Percentiles rank a stretch among this genome's conserved stretches.
Evolutionary conservation across 1,140 invertebrate genomes (phyloP).

Genomic region (Neotoxoptera formosana): DNA sequence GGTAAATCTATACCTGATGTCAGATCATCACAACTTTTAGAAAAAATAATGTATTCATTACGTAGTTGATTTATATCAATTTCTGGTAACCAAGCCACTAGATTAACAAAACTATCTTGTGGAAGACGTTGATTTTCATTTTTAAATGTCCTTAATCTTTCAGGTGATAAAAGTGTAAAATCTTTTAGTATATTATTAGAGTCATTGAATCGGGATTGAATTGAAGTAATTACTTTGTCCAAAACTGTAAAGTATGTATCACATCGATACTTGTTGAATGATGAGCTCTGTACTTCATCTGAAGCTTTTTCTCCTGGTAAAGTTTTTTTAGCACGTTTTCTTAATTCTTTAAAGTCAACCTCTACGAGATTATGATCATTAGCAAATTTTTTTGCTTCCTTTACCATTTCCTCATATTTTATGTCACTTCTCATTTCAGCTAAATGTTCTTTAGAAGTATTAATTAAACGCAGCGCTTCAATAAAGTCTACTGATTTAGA

Average conservation of each 20-base stretch:
- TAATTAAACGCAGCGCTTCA: neutral
- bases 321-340: slow-evolving; percentile 1
- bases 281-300: neutral
- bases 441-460: neutral
- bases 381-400: neutral
- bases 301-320: neutral
- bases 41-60: neutral
- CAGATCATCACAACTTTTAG: neutral
- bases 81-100: neutral
- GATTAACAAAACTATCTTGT: neutral
- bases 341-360: neutral
- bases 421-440: neutral
- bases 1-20: slow-evolving; percentile 4
- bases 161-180: neutral
- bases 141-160: neutral
- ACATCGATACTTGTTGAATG: neutral
- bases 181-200: neutral
- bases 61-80: neutral
- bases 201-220: neutral
- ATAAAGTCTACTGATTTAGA: neutral
- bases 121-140: neutral
- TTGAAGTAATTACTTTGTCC: neutral
- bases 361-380: neutral
- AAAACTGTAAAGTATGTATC: neutral
- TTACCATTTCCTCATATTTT: neutral